Evolutionary conservation across 1,140 invertebrate species (phyloP), one percentile per base, ranked within the genome.

Genomic region (Megalopta genalis): DNA sequence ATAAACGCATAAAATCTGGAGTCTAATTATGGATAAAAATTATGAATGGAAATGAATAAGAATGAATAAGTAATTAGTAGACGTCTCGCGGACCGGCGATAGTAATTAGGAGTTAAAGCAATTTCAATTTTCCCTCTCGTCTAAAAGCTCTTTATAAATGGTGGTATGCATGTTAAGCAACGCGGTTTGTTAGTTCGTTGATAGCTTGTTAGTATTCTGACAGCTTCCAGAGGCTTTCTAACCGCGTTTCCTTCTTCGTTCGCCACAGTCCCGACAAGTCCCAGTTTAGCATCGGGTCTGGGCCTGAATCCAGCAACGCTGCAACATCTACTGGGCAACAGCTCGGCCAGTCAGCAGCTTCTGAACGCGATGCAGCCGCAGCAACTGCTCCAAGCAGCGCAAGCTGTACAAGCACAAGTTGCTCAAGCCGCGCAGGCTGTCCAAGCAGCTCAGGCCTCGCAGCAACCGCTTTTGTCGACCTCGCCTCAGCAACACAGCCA

Each of bases 271-370:
- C 93, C 94, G 77, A 93, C 93, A 78, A 93, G 93, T 88, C 91
- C 92, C 21, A 92, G 89, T 81, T 90, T 95, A 42, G 90, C 90
- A 18, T 81, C 90, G 52, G 91, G 91, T 76, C 87, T 93, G 72
- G 91, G 90, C 83, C 90, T 96, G 72, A 96, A 95, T 89, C 95
- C 94, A 9, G 94, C 94, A 8, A 91, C 93, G 66, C 86, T 96
- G 84, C 94, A 95, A 42, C 96, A 96, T 88, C 94, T 97, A 77
- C 92, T 96, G 77, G 94, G 94, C 77, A 96, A 94, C 90, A 96
- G 94, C 81, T 94, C 93, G 49, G 94, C 94, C 80, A 95, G 95
- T 83, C 94, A 95, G 79, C 95, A 92, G 90, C 88, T 96, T 78
- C 92, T 95, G 6, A 95, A 94, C 90, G 94, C 94, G 25, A 93